Evolutionary conservation across 2,888 invertebrate genomes (phyloP), one percentile per base, ranked within the genome.

Genomic region (Dendrolimus houi): DNA sequence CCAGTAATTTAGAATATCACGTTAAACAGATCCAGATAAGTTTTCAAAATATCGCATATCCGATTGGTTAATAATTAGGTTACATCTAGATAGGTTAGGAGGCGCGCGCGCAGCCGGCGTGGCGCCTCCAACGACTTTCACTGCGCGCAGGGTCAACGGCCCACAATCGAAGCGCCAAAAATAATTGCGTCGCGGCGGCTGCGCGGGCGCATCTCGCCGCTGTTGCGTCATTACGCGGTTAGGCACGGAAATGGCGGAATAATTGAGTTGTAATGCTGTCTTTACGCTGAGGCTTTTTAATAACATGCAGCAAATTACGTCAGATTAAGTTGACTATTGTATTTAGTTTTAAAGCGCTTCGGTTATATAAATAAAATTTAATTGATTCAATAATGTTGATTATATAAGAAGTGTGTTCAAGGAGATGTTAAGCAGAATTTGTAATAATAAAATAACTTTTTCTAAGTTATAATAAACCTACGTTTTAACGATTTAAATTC

Each of bases 101-200:
- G 47, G 12, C 9, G 47, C 47, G 47, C 47, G 47, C 47, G 47
- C 70, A 87, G 87, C 73, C 87, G 60, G 87, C 84, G 62, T 77
- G 87, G 84, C 86, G 87, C 83, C 85, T 68, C 70, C 56, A 79
- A 77, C 71, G 55, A 86, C 88, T 88, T 87, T 88, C 87, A 82
- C 88, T 81, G 71, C 63, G 64, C 63, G 64, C 60, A 61, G 68
- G 79, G 76, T 84, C 83, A 74, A 69, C 67, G 81, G 62, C 80
- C 83, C 64, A 65, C 64, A 61, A 47, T 47, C 64, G 67, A 60
- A 68, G 66, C 77, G 83, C 82, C 85, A 81, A 87, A 87, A 84
- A 81, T 81, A 79, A 75, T 73, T 68, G 47, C 56, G 53, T 9
- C 54, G 47, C 47, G 9, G 47, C 47, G 47, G 47, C 47, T 47